A percentile compares a stretch with the other conserved stretches of the same genome.
Conservation (phyloP, 2,888 invertebrate genomes). For the Hydroisotoma schaefferi region DNA sequence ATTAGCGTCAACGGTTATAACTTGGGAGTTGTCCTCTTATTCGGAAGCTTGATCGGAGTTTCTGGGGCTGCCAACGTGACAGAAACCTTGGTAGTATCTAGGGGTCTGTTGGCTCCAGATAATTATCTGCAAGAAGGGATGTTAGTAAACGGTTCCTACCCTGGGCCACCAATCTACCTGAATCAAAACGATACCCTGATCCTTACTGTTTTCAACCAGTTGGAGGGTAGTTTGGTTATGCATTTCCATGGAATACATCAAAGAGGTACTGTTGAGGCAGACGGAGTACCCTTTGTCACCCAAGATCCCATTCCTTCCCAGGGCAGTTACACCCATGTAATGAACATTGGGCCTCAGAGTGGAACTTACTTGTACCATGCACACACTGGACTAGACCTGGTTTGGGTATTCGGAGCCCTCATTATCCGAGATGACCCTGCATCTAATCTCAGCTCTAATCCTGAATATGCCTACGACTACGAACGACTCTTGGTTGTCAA, state of each 20-base stretch:
- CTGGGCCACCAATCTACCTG: conserved; percentile 3
- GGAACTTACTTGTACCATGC: conserved; percentile 42
- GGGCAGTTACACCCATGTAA: conserved; percentile 25
- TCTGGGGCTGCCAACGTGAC: too few species aligned
- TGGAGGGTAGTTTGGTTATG: conserved; percentile 15
- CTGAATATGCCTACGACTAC: conserved; percentile 9
- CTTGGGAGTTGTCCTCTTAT: too few species aligned
- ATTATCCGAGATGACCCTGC: conserved; percentile 22
- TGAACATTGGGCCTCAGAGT: conserved; percentile 29
- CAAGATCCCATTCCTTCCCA: conserved; percentile 35
- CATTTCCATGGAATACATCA: conserved; percentile 42
- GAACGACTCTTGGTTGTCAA: conserved; percentile 11
- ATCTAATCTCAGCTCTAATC: not conserved
- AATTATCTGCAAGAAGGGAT: not conserved
- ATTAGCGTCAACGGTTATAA: too few species aligned
- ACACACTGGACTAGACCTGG: conserved; percentile 31
- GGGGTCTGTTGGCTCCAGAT: not conserved
- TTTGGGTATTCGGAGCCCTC: conserved; percentile 34
- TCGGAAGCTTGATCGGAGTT: too few species aligned
- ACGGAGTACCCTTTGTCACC: conserved; percentile 36
- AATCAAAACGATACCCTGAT: not conserved
- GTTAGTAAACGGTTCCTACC: conserved; percentile 1
- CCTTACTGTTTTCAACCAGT: not conserved
- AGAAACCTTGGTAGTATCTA: not conserved
- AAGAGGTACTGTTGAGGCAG: conserved; percentile 24